A percentile compares a stretch with the other conserved stretches of the same genome.
Evolutionary conservation across 2,113 vertebrate genomes (phyloP).

Genomic region (Carollia perspicillata): DNA sequence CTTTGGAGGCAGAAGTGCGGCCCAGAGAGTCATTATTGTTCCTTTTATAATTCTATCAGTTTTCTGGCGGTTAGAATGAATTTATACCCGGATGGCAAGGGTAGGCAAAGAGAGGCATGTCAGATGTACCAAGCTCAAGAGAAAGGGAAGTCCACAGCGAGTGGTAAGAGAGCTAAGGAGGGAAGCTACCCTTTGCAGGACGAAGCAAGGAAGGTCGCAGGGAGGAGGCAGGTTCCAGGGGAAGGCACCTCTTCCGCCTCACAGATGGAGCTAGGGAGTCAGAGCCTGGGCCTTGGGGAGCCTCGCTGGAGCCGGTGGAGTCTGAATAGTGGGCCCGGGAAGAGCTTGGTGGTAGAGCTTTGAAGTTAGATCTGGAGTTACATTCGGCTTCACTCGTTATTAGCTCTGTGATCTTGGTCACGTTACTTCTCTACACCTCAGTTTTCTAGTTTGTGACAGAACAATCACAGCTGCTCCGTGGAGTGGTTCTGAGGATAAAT

Average conservation of each 20-base stretch:
- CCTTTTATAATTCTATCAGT: not conserved
- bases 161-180: not conserved
- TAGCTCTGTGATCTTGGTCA: not conserved
- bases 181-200: not conserved
- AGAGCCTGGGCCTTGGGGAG: not conserved
- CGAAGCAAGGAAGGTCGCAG: not conserved
- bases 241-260: not conserved
- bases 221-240: not conserved
- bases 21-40: not conserved
- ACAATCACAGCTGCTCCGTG: not conserved
- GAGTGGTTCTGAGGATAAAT: not conserved
- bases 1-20: not conserved
- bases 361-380: not conserved
- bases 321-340: not conserved
- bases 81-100: not conserved
- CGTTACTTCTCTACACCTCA: not conserved
- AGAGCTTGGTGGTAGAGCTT: not conserved
- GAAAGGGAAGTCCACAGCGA: not conserved
- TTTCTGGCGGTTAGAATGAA: not conserved
- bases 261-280: fast-evolving
- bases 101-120: not conserved
- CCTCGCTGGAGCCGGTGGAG: not conserved
- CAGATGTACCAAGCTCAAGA: not conserved
- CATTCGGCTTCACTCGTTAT: not conserved
- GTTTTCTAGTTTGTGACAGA: not conserved